Evolutionary conservation across 2,797 vertebrate species (phyloP), one percentile per base, ranked within the genome.

Genomic region (Halcyon leucocephala): DNA sequence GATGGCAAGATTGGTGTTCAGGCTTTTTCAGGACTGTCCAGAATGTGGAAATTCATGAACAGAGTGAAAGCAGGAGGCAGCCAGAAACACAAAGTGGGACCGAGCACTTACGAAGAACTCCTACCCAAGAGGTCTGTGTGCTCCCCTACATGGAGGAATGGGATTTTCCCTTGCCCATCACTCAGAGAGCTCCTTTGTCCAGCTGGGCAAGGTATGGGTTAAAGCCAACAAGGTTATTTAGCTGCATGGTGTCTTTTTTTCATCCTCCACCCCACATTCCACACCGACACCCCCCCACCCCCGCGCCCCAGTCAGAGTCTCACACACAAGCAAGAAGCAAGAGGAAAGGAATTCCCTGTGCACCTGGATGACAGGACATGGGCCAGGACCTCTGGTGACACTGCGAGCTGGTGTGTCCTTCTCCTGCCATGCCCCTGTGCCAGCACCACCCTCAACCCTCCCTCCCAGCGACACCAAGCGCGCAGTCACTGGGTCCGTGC

Each of bases 291-390:
- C 11, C 24, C 13, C 33, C 14, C 22, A 19, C 33, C 22, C 17
- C 35, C 19, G 33, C 14, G 5, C 28, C 2, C 13, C 12, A 54
- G 13, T 13, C 41, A 46, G 12, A 28, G 19, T 39, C 60, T 72
- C 28, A 2, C 25, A 18, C 61, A 49, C 48, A 52, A 2, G 18
- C 64, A n/a, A 10, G 72, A 82, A 88, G 66, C 66, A 62, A 61
- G 85, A 48, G 80, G 66, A 84, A 71, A 90, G 82, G 70, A 81
- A 86, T 88, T 91, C 82, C 80, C 73, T 69, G 42, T 41, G 70
- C 62, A n/a, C 39, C 49, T 1, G 6, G 82, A 60, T 1, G 7
- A 69, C 13, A 22, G 76, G 65, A 78, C 44, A 6, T 1, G 42
- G 72, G 76, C 79, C 71, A 62, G 82, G 58, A 62, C 39, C 57